Base-by-base conservation (phyloP, 2,888 invertebrate genomes). In the Tenthredo distinguenda region DNA sequence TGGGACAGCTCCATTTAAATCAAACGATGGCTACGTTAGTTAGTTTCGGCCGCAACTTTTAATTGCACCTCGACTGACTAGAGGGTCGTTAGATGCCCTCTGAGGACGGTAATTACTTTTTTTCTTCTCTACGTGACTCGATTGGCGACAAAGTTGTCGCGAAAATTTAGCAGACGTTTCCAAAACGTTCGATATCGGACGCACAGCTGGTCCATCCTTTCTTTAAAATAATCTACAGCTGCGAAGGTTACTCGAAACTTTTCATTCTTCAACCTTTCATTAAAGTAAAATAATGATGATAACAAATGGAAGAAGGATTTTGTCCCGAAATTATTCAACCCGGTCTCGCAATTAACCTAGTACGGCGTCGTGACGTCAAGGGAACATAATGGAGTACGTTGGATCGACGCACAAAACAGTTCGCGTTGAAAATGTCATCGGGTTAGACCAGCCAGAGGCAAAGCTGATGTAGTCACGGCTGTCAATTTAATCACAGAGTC, bases 21-120 rank as follows among this genome's bases (percentile, higher is more conserved):
- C 92, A 92, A 91, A 90, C 90, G 89, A 90, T 88, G 88, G 87
- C 87, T 89, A 89, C 89, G 90, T 92, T 91, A 91, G 92, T 92
- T 92, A 90, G 92, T 90, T 89, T 88, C 89, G 88, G 90, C 91
- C 92, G 89, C 92, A 92, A 92, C 92, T 92, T 92, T 92, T 92
- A 92, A 92, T 92, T 92, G 92, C 92, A 89, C 91, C 89, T 88
- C 90, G 89, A 87, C 89, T 90, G 91, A 90, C 92, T 90, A 87
- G 91, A 92, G 92, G 89, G 90, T 90, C 91, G 91, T 92, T 92
- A 91, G 89, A 89, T 85, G 85, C 87, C 90, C 88, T 88, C 89
- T 85, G 83, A 88, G 87, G 90, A 88, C 87, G 85, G 86, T 68
- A 71, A 87, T 84, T 84, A 86, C 85, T 88, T 88, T 86, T 88